Conservation (phyloP, 2,113 vertebrate species). For the Pedetes capensis region DNA sequence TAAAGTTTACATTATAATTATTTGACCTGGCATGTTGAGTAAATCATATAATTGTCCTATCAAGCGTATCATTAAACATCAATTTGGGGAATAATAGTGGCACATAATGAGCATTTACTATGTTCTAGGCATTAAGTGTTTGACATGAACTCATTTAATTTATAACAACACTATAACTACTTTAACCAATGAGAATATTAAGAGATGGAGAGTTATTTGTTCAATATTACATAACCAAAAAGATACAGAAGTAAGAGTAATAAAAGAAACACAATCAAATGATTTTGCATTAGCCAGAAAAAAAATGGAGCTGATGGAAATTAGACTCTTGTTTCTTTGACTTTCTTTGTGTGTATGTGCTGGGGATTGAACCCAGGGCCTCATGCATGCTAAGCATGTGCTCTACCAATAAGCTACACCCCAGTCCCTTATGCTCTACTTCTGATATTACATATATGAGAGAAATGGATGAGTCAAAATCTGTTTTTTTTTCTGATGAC, state of each 20-base stretch:
- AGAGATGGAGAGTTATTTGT: not conserved
- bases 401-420: not conserved
- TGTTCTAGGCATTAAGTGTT: not conserved
- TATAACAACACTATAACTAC: not conserved
- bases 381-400: too few relatives aligned
- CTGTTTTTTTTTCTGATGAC: not conserved
- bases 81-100: not conserved
- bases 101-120: not conserved
- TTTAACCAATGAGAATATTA: not conserved
- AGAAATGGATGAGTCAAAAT: not conserved
- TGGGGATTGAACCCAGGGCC: too few relatives aligned
- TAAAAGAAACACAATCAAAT: not conserved
- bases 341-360: not conserved
- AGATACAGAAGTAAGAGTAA: not conserved
- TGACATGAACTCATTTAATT: not conserved
- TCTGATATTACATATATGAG: not conserved
- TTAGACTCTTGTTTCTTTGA: not conserved
- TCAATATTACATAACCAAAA: not conserved
- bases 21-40: not conserved
- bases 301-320: not conserved
- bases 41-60: too few relatives aligned
- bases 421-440: not conserved
- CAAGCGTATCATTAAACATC: not conserved
- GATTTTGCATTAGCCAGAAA: not conserved
- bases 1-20: not conserved